Base-by-base conservation (phyloP, 2,797 vertebrate species). In the Pagetopsis macropterus region DNA sequence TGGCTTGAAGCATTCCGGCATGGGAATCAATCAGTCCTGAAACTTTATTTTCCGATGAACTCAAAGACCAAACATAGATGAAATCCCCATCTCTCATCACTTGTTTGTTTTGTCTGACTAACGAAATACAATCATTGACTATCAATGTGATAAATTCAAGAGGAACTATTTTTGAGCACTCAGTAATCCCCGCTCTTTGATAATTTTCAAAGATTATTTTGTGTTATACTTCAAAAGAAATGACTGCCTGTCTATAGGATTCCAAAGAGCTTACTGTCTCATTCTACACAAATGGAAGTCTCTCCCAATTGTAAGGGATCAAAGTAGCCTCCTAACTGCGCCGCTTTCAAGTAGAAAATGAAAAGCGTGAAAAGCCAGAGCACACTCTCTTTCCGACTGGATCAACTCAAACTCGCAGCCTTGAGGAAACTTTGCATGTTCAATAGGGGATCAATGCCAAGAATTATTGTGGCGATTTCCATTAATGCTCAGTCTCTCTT, bases 311-410 rank as follows among this genome's bases (percentile, higher is more conserved):
- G 67, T 66, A 72, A 69, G 31, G 78, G 85, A 89, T 90, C 86
- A 85, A 84, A 87, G 82, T 16, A 16, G 73, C 52, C 16, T 70
- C 67, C n/a, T 60, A 73, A 75, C 70, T 74, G 75, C 9, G 1
- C 66, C 16, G 46, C 85, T 85, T 83, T 86, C 71, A 84, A 81
- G 76, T 73, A 73, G 45, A 78, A 78, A 85, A 81, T 66, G 71
- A 83, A 83, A 72, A 75, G 79, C 45, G 44, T 79, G 72, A 70
- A 88, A 82, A 73, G 76, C 65, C 65, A 56, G 60, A 82, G 61
- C 67, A 60, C 1, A 23, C 52, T 62, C 59, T 64, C 66, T 67
- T 54, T 54, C 23, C 15, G 5, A 69, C 46, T 56, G 56, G 76
- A 83, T 78, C 48, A 65, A 65, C 55, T 78, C 21, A 58, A 62